Base-by-base conservation (phyloP, 2,113 vertebrate species). In the Athene cunicularia region DNA sequence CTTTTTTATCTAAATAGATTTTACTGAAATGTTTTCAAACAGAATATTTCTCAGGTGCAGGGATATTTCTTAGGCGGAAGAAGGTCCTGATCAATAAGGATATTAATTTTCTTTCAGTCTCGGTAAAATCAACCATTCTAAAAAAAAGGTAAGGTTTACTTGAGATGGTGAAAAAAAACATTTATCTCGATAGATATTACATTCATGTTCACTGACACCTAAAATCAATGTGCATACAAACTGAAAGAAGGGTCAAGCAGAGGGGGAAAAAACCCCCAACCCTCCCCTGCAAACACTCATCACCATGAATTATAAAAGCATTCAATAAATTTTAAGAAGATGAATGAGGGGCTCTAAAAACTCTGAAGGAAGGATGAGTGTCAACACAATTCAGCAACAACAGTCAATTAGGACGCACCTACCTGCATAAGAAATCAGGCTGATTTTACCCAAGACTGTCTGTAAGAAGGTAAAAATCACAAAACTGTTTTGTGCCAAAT, bases 11-110 rank as follows among this genome's bases (percentile, higher is more conserved):
- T 85, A 90, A 80, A 60, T 55, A 71, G 81, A 47, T 97, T 79
- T 97, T 92, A 79, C 72, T 88, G 66, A 96, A 90, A 60, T 82
- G 93, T 93, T 91, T 95, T 93, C 80, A 96, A 62, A 95, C 96
- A 92, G 43, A 82, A 11, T 52, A 37, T 37, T 77, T 94, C 49
- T 89, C n/a, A 28, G 62, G 80, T 63, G 30, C 60, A 88, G 90
- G 41, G 56, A 27, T 80, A 73, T 28, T 87, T 75, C 74, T 94
- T 37, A 88, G 47, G 71, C 11, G 13, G 80, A 90, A 88, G 60
- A 26, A 81, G 62, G 32, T 56, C 39, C 39, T 43, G 75, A 71
- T 43, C 71, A 95, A 76, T 52, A 92, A 50, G 64, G 39, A 93
- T 85, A 84, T 72, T 19, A 80, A 49, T 90, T 75, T 89, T 87